Base-by-base conservation (phyloP, 2,888 invertebrate species). In the Coleophora flavipennella region DNA sequence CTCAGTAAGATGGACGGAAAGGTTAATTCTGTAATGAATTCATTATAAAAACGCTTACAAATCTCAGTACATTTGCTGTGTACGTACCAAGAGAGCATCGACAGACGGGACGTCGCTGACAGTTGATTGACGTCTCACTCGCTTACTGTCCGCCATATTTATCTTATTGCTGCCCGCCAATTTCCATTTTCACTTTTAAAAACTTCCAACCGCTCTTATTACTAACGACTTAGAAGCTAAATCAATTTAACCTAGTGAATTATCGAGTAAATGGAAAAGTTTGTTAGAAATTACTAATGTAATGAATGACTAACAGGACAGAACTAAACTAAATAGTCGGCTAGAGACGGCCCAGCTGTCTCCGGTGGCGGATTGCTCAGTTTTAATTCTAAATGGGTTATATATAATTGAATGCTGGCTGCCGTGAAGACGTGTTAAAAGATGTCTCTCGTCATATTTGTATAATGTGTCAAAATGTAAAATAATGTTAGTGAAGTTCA, bases 81-180 rank as follows among this genome's bases (percentile, higher is more conserved):
- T 55, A 57, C 55, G 67, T 78, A 79, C 79, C 66, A 77, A 75
- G 75, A 75, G 77, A 54, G 67, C 71, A 79, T 74, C 67, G 68
- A 62, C 67, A 64, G 55, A 66, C 67, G 72, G 73, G 75, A 80
- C 74, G 65, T 71, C 67, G 77, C 60, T 80, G 83, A 84, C 83
- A 80, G 74, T 67, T 83, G 83, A 84, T 83, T 84, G 83, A 84
- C 83, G 60, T 77, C 83, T 84, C 69, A 83, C 83, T 84, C 76
- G 73, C 58, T 60, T 71, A 62, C 61, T 61, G 66, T 63, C 69
- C 55, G 70, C 76, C 79, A 77, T 79, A 73, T 83, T 81, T 78
- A 79, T 77, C 70, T 77, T 72, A 74, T 75, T 75, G 66, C 67
- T 57, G 55, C 54, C 48, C 41, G 55, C 62, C 51, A 67, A 51